Base-by-base conservation (phyloP, 2,888 invertebrate genomes). In the Noctua pronuba region DNA sequence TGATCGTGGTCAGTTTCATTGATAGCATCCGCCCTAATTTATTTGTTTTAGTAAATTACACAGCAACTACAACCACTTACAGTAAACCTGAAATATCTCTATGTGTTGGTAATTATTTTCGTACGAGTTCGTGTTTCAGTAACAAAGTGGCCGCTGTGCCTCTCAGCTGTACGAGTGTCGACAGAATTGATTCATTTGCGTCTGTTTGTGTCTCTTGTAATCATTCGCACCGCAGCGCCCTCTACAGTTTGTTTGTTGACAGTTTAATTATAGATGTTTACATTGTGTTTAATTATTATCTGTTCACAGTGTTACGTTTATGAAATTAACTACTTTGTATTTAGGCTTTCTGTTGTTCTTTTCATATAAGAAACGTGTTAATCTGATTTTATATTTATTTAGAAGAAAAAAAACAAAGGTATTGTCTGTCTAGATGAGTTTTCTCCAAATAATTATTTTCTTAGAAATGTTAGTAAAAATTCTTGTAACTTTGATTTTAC, bases 171-270 rank as follows among this genome's bases (percentile, higher is more conserved):
- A 38, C 65, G 55, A 73, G 70, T 62, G 55, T 67, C 68, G 58
- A 46, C 62, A 74, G 64, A 76, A 76, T 79, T 86, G 77, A 79
- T 86, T 83, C 64, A 77, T 75, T 77, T 60, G 80, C 38, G 64
- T 77, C 60, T 79, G 55, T 65, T 52, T 76, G 49, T 31, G 78
- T 79, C 31, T 68, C 52, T 49, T 58, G 60, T 78, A 55, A 60
- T 80, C 44, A 72, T 60, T 65, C 10, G 62, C 38, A 55, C 66
- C 74, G 66, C 73, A 58, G 65, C 44, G 68, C 60, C 58, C 69
- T 68, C 82, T 69, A 49, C 69, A 46, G 8, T 28, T 41, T 44
- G 62, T 49, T 70, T 49, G 35, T 52, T 67, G 58, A 67, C 70
- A 52, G 28, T 84, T 68, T 49, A 41, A 21, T 21, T 52, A 6